Evolutionary conservation across 2,797 vertebrate species (phyloP).

Genomic region (Coracias cyanogaster): DNA sequence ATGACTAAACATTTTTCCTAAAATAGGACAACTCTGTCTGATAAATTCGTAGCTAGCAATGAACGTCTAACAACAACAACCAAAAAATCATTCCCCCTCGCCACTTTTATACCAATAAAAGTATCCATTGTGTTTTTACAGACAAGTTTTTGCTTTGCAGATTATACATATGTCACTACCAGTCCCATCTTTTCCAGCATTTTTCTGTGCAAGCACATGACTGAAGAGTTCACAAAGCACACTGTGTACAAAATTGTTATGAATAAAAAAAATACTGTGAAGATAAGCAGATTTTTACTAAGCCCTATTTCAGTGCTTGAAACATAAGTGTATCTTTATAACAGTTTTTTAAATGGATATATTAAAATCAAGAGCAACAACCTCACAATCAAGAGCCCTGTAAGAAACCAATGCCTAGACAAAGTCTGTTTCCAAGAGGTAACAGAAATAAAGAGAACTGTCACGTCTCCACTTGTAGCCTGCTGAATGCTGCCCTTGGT

Average conservation of each 20-base stretch:
- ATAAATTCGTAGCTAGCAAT: background rate
- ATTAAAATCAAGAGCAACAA: background rate
- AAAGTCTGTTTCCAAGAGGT: background rate
- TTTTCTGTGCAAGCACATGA: background rate
- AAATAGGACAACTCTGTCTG: background rate
- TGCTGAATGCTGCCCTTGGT: fast-evolving
- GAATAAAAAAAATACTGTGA: background rate
- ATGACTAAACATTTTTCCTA: background rate
- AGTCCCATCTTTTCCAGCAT: background rate
- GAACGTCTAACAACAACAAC: background rate
- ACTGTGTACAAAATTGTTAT: background rate
- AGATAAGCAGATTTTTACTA: background rate
- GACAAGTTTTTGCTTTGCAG: background rate
- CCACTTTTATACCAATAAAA: background rate
- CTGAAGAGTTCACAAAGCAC: background rate
- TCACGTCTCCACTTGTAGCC: background rate
- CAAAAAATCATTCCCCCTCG: no score
- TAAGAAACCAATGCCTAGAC: background rate
- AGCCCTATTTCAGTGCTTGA: background rate
- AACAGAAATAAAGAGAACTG: background rate
- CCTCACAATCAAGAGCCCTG: background rate
- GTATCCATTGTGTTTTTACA: background rate
- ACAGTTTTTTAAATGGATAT: background rate
- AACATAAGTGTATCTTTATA: background rate
- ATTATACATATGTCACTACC: fast-evolving